Evolutionary conservation across 2,888 invertebrate genomes (phyloP), one percentile per base, ranked within the genome.

Genomic region (Eilema griseolum): DNA sequence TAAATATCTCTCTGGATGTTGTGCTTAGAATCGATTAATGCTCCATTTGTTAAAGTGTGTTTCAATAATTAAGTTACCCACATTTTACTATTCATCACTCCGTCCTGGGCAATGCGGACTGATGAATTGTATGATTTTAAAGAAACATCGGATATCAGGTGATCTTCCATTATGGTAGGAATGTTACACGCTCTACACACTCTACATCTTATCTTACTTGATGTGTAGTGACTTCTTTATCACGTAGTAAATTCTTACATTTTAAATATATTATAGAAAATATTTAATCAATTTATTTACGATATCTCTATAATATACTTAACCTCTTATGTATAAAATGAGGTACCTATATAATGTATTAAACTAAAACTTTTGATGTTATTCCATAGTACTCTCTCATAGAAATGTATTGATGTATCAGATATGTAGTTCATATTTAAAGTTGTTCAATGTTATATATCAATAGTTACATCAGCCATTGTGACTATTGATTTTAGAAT

Each of bases 391-490:
- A 72, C 66, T 81, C 61, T 73, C 73, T 81, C 70, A 77, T 77
- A 76, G 66, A 46, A 67, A 61, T 28, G 59, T 80, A 68, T 81
- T 67, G 67, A 73, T 71, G 76, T 79, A 74, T 60, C 56, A 75
- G 73, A 77, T 33, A 75, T 79, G 76, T 80, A 80, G 72, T 67
- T 5, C 64, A 66, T 73, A 78, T 78, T 66, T 81, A 79, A 81
- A 82, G 79, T 79, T 83, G 83, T 87, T 86, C 83, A 78, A 41
- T 83, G 83, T 89, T 86, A 74, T 86, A 74, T 76, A 80, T 95
- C 93, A 88, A 88, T 90, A 87, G 95, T 95, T 93, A 95, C 95
- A 91, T 76, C 95, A 95, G 95, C 95, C 95, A 95, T 95, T 91
- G 89, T 95, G 93, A 95, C 93, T 91, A 86, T 89, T 92, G 95